These are phyloP conservation scores for Aplidium turbinatum DNA, from an alignment of 23 tunicate species.

Conservation along the genomic window DNA sequence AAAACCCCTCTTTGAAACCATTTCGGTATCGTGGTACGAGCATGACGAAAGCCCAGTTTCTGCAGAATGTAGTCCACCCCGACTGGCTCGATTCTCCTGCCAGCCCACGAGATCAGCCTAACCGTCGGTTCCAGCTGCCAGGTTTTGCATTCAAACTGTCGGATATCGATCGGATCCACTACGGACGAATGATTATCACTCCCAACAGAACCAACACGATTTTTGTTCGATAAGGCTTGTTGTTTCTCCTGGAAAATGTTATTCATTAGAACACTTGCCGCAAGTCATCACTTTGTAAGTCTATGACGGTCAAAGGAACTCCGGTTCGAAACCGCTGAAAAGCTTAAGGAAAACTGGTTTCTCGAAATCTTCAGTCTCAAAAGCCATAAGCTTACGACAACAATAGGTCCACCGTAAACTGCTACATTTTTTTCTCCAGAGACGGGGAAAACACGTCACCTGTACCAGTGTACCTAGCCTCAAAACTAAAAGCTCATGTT, in stretches of 20 bases:
- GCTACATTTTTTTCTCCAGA: too few relatives aligned
- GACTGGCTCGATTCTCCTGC: conserved; percentile 78
- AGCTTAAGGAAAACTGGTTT: too few relatives aligned
- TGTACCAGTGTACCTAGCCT: too few relatives aligned
- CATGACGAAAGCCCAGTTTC: conserved; percentile 88
- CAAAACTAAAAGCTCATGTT: too few relatives aligned
- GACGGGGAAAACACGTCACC: too few relatives aligned
- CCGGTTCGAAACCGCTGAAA: too few relatives aligned
- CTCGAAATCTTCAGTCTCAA: too few relatives aligned
- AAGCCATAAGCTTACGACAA: too few relatives aligned
- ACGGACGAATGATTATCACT: conserved; percentile 29
- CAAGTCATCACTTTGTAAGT: too few relatives aligned
- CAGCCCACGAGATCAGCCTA: conserved; percentile 95
- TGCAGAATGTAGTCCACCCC: conserved; percentile 95
- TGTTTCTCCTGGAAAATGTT: conserved; percentile 70
- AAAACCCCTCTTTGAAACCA: conserved; percentile 96
- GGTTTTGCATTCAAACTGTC: conserved; percentile 85
- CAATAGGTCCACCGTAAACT: too few relatives aligned
- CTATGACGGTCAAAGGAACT: too few relatives aligned
- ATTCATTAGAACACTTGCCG: too few relatives aligned
- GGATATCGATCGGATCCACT: conserved; percentile 71
- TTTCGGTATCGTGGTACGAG: conserved; percentile 94
- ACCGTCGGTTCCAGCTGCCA: conserved; percentile 98
- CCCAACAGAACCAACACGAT: conserved; percentile 36
- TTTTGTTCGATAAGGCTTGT: conserved; percentile 63